Percentiles rank a stretch among this genome's conserved stretches.
Conservation (phyloP, 2,113 vertebrate species). For the Alosa alosa region DNA sequence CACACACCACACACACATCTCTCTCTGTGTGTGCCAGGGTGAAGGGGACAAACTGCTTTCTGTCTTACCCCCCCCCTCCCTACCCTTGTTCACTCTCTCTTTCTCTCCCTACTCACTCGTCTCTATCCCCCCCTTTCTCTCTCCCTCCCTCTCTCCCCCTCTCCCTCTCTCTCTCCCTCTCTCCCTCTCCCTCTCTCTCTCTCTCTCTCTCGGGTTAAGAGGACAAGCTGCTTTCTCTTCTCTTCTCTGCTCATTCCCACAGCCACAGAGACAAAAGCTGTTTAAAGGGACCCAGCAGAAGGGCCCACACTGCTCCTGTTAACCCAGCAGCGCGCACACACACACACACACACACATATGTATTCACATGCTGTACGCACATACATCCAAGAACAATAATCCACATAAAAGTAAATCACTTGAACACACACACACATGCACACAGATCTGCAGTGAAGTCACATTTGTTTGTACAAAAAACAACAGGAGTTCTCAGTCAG, state of each 20-base stretch:
- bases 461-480: no score
- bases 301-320: no score
- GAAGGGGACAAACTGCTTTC: slow-evolving; percentile 51
- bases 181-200: slow-evolving; percentile 33
- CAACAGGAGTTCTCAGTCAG: no score
- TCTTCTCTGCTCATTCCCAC: slow-evolving; percentile 47
- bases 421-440: background rate
- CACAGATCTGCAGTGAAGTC: no score
- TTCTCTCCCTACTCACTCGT: background rate
- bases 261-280: slow-evolving; percentile 39
- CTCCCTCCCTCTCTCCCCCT: background rate
- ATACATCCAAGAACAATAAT: background rate
- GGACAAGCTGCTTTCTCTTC: slow-evolving; percentile 52
- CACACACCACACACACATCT: background rate
- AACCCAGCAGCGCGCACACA: slow-evolving; percentile 15
- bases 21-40: slow-evolving; percentile 41
- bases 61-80: background rate
- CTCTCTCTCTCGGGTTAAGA: slow-evolving; percentile 38
- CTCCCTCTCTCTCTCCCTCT: background rate
- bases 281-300: slow-evolving; percentile 44
- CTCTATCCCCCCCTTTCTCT: background rate
- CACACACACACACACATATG: background rate
- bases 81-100: slow-evolving; percentile 30
- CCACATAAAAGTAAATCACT: background rate
- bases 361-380: background rate